A percentile compares a stretch with the other conserved stretches of the same genome.
These are phyloP conservation scores for Drosophila sucinea DNA, from an alignment of 1,140 invertebrate species.

Conservation along the genomic window DNA sequence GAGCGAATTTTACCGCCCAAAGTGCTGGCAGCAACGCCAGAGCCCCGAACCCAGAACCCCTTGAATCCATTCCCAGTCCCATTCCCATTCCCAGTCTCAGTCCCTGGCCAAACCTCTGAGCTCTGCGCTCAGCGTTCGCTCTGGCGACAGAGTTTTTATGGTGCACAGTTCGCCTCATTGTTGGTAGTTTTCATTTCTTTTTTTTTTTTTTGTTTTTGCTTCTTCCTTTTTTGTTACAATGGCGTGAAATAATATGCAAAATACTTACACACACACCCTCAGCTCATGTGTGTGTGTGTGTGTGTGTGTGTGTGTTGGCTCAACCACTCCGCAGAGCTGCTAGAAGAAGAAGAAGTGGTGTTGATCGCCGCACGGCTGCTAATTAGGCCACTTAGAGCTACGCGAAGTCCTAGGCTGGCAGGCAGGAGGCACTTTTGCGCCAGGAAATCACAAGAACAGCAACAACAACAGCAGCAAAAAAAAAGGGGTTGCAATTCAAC, in stretches of 20 bases:
- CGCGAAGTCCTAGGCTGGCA: neutral
- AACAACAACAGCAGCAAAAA: neutral
- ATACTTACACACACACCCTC: conserved; percentile 28
- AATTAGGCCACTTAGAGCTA: conserved; percentile 42
- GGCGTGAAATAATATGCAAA: conserved; percentile 73
- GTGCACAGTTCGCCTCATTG: conserved; percentile 56
- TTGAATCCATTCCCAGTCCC: neutral
- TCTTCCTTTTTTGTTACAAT: conserved; percentile 44
- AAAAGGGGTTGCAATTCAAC: conserved; percentile 20
- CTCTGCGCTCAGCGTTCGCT: conserved; percentile 1
- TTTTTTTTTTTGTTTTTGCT: conserved; percentile 27
- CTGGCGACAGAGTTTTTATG: conserved; percentile 58
- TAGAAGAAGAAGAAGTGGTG: conserved; percentile 17
- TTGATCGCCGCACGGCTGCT: conserved; percentile 46
- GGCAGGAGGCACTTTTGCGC: conserved; percentile 11
- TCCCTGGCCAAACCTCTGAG: neutral
- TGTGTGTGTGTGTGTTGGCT: conserved; percentile 6
- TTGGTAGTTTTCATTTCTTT: conserved; percentile 44
- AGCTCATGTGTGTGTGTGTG: neutral
- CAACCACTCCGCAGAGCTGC: too few species aligned
- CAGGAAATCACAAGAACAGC: conserved; percentile 25
- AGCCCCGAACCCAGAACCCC: neutral
- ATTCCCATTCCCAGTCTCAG: neutral
- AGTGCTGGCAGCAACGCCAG: conserved; percentile 58
- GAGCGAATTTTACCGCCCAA: conserved; percentile 61